Conservation (phyloP, 2,113 vertebrate genomes). For the Sylvia atricapilla region DNA sequence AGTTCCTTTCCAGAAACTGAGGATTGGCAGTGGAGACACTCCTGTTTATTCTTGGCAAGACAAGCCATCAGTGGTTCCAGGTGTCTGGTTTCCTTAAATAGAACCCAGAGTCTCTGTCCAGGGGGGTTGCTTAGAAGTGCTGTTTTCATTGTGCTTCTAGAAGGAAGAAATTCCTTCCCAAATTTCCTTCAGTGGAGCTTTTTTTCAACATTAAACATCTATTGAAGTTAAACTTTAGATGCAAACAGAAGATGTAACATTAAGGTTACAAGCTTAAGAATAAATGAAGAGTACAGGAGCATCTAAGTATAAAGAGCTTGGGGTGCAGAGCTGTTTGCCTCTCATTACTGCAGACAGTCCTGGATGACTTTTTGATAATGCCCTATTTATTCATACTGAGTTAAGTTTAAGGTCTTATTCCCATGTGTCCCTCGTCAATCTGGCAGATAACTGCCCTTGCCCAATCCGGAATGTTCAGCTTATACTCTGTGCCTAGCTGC, state of each 20-base stretch:
- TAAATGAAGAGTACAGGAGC: neutral
- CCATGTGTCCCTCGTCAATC: neutral
- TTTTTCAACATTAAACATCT: neutral
- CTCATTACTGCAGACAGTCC: neutral
- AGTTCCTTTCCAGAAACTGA: neutral
- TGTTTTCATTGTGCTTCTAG: neutral
- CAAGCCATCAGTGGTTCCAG: neutral
- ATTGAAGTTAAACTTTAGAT: neutral
- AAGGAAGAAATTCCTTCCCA: neutral
- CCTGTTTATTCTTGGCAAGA: neutral
- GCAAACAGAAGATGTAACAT: neutral
- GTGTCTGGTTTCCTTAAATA: neutral
- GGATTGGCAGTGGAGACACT: neutral
- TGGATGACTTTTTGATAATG: neutral
- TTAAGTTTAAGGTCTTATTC: neutral
- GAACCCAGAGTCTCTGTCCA: neutral
- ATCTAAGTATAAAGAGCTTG: neutral
- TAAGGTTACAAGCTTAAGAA: neutral
- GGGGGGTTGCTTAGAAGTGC: neutral
- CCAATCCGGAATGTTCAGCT: fast-evolving
- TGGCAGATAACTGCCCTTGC: neutral
- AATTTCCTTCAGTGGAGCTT: neutral
- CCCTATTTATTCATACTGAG: neutral
- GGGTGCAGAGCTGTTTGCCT: neutral
- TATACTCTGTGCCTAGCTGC: neutral